Evolutionary conservation across 2,888 invertebrate species (phyloP).

Genomic region (Heliconius ethilla): DNA sequence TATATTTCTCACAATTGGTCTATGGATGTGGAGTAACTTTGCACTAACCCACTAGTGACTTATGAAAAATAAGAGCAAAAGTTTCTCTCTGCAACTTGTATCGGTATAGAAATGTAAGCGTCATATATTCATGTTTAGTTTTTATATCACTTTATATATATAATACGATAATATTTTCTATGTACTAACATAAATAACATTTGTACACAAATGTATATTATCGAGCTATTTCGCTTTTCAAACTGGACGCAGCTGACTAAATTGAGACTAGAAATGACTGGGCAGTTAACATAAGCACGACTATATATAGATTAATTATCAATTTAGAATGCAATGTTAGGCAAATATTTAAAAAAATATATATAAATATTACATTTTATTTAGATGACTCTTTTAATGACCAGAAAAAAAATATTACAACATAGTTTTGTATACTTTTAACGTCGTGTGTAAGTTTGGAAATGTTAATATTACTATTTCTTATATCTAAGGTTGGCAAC

Average conservation of each 20-base stretch:
- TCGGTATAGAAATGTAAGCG: too few species aligned
- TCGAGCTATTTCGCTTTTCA: neutral
- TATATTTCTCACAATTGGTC: too few species aligned
- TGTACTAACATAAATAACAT: neutral
- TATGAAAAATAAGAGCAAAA: too few species aligned
- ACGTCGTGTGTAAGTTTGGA: too few species aligned
- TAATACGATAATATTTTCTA: too few species aligned
- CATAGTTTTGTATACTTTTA: too few species aligned
- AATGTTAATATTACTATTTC: too few species aligned
- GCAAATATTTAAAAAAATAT: neutral
- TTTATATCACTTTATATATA: too few species aligned
- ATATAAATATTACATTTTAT: neutral
- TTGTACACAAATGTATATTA: neutral
- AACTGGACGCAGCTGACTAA: neutral
- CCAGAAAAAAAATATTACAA: neutral
- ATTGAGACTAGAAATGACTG: neutral
- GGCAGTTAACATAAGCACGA: neutral
- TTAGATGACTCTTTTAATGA: neutral
- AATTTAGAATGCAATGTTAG: neutral
- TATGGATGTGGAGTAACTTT: too few species aligned
- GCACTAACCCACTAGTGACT: too few species aligned
- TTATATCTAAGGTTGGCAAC: neutral
- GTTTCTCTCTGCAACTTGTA: too few species aligned
- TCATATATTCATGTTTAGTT: too few species aligned
- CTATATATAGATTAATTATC: conserved; percentile 12